phyloP scores from a whole-genome alignment of 2,797 vertebrate species.

The Perdix hodgsoniae region DNA sequence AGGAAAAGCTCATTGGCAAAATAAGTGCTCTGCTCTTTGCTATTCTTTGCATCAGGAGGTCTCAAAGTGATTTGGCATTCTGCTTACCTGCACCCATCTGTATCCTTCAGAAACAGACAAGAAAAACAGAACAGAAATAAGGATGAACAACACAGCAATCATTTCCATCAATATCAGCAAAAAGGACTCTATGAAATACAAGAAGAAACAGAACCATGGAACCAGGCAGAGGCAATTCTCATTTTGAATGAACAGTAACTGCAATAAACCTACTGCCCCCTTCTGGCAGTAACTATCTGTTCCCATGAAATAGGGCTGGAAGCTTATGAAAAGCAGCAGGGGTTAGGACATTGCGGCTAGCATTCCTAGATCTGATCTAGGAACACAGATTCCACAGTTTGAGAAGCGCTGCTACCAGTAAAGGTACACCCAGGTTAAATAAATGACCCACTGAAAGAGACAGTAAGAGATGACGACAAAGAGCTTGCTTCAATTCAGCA shows the following conservation, averaged over 20 bases:
- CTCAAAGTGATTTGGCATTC: not conserved
- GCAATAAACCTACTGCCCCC: not conserved
- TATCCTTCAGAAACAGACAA: not conserved
- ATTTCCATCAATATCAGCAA: fast-evolving
- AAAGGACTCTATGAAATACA: not conserved
- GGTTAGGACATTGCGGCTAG: fast-evolving
- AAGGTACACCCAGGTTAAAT: fast-evolving
- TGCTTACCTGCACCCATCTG: not conserved
- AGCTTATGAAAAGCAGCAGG: fast-evolving
- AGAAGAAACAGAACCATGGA: fast-evolving
- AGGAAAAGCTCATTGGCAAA: not conserved
- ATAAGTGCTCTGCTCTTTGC: not conserved
- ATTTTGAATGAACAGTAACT: fast-evolving
- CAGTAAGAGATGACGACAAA: fast-evolving
- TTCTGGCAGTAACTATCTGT: fast-evolving
- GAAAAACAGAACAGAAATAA: not conserved
- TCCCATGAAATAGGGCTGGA: fast-evolving
- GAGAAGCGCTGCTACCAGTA: too few relatives aligned
- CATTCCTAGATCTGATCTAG: fast-evolving
- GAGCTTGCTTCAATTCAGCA: not conserved
- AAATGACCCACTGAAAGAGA: not conserved
- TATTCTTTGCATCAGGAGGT: not conserved
- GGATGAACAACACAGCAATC: not conserved
- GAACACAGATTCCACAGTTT: fast-evolving
- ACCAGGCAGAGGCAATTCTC: fast-evolving